Conservation (phyloP, 2,113 vertebrate genomes). For the Cygnus buccinator region DNA sequence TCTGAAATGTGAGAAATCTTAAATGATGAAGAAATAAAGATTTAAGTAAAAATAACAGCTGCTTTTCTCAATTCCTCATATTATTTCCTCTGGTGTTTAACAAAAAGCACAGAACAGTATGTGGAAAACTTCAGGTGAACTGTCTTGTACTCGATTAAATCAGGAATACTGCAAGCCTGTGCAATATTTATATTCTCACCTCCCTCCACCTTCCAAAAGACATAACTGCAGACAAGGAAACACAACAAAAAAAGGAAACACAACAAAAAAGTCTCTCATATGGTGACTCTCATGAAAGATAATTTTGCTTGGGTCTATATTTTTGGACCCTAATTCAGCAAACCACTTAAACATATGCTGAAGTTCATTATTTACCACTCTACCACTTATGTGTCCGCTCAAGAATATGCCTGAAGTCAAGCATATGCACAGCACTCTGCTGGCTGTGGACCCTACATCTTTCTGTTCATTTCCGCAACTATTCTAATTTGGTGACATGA, state of each 20-base stretch:
- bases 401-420: slow-evolving; percentile 36
- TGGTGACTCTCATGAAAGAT: neutral
- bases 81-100: neutral
- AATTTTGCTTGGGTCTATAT: slow-evolving; percentile 2
- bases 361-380: slow-evolving; percentile 12
- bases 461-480: slow-evolving; percentile 20
- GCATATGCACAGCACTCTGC: slow-evolving; percentile 32
- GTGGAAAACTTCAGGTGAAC: neutral
- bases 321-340: slow-evolving; percentile 16
- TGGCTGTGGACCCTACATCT: neutral
- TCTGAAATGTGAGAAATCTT: neutral
- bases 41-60: neutral
- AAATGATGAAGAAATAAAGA: neutral
- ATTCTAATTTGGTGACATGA: slow-evolving; percentile 1
- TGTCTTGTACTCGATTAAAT: neutral
- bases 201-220: neutral
- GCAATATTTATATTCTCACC: neutral
- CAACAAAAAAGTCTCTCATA: neutral
- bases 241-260: neutral
- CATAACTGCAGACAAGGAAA: neutral
- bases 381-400: neutral
- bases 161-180: neutral
- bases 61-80: neutral
- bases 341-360: slow-evolving; percentile 43
- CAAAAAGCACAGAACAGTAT: neutral